Conservation (phyloP, 2,113 vertebrate genomes). For the Alouatta palliata region DNA sequence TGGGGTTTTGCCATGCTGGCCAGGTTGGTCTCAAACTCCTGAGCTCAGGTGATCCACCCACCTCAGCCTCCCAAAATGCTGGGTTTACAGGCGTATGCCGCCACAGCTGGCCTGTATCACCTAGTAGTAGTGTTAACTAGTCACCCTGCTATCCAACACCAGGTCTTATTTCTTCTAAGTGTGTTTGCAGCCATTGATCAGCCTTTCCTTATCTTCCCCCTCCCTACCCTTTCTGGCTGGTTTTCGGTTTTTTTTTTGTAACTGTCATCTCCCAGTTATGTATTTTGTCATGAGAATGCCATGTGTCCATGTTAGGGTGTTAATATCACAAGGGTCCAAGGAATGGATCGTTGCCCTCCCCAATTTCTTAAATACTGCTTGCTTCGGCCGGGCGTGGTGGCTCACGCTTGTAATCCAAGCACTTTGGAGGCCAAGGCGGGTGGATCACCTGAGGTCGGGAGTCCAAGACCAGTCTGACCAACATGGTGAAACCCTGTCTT, state of each 20-base stretch:
- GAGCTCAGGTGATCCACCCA: too few species aligned
- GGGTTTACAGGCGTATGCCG: too few species aligned
- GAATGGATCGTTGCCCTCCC: neutral
- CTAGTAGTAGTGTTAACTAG: neutral
- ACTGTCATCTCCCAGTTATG: accelerated
- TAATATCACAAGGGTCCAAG: neutral
- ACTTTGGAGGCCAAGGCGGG: too few species aligned
- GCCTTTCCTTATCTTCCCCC: neutral
- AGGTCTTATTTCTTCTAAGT: neutral
- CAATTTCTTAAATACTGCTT: conserved; percentile 74
- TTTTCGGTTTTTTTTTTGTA: neutral
- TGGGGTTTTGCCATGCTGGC: too few species aligned
- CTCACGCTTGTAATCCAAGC: too few species aligned
- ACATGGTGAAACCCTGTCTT: too few species aligned
- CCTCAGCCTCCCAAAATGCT: too few species aligned
- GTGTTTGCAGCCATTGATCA: neutral
- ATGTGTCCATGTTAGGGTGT: accelerated
- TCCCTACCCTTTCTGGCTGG: neutral
- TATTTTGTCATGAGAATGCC: accelerated
- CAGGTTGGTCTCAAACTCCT: too few species aligned
- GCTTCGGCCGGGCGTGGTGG: neutral
- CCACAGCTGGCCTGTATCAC: too few species aligned
- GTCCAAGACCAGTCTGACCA: too few species aligned
- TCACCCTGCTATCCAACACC: neutral
- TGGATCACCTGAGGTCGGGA: too few species aligned